A percentile compares a stretch with the other conserved stretches of the same genome.
Evolutionary conservation across 1,140 invertebrate genomes (phyloP).

Genomic region (Pseudomyrmex cubaensis): DNA sequence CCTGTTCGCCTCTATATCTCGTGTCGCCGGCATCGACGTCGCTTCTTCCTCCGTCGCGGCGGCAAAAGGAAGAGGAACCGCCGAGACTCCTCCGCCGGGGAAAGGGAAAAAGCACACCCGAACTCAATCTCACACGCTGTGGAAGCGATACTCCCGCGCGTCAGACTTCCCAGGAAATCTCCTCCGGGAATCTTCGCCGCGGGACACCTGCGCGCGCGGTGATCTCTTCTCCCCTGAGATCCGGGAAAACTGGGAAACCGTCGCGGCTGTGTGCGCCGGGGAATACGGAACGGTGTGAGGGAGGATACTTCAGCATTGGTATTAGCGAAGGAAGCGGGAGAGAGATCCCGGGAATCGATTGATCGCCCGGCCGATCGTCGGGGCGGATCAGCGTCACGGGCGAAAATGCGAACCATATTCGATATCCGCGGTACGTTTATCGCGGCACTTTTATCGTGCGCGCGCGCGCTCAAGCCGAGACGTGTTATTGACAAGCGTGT

Average conservation of each 20-base stretch:
- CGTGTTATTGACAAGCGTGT: slow-evolving; percentile 67
- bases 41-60: slow-evolving; percentile 15
- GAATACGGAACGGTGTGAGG: slow-evolving; percentile 6
- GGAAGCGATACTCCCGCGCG: slow-evolving; percentile 72
- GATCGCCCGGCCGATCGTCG: slow-evolving; percentile 60
- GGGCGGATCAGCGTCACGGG: slow-evolving; percentile 23
- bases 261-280: background rate
- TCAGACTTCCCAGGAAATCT: slow-evolving; percentile 71
- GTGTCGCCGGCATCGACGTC: slow-evolving; percentile 55
- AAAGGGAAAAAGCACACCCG: slow-evolving; percentile 37
- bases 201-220: slow-evolving; percentile 74
- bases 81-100: background rate
- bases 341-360: slow-evolving; percentile 18
- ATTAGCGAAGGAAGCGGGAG: slow-evolving; percentile 47
- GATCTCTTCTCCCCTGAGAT: slow-evolving; percentile 54
- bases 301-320: slow-evolving; percentile 32
- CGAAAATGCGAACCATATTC: slow-evolving; percentile 63
- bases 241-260: slow-evolving; percentile 43
- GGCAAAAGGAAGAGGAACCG: slow-evolving; percentile 41
- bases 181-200: slow-evolving; percentile 76
- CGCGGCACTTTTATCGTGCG: slow-evolving; percentile 61
- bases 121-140: slow-evolving; percentile 72
- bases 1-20: slow-evolving; percentile 38
- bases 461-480: slow-evolving; percentile 18
- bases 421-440: slow-evolving; percentile 68